A percentile compares a stretch with the other conserved stretches of the same genome.
phyloP scores from a whole-genome alignment of 2,797 vertebrate species.

The Hirundo rustica region DNA sequence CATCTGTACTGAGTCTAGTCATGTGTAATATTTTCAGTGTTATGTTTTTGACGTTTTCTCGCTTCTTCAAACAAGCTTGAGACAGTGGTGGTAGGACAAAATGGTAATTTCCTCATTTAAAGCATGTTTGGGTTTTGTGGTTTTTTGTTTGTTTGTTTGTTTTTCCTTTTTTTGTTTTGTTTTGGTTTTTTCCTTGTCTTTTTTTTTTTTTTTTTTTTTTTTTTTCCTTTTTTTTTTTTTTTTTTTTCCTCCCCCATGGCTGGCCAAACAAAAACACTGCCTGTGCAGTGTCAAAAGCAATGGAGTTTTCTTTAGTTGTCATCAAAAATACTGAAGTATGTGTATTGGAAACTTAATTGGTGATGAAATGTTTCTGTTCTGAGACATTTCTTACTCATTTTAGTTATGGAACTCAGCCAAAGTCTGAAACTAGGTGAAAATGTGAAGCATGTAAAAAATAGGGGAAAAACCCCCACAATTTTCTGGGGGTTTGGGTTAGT shows the following conservation, averaged over 20 bases:
- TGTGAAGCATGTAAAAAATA: conserved; percentile 2
- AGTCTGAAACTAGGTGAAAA: background rate
- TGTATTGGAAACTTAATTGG: background rate
- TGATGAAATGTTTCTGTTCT: conserved; percentile 18
- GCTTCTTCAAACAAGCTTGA: conserved; percentile 5
- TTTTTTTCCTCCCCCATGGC: background rate
- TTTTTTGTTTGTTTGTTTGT: too few relatives aligned
- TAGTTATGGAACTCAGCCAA: background rate
- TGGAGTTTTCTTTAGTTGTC: background rate
- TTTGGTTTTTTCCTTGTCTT: too few relatives aligned
- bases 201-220: too few relatives aligned
- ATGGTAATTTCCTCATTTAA: conserved; percentile 1
- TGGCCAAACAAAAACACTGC: background rate
- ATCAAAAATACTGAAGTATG: background rate
- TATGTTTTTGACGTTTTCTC: conserved; percentile 8
- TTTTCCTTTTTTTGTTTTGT: too few relatives aligned
- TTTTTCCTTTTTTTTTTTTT: too few relatives aligned
- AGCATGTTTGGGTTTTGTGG: background rate
- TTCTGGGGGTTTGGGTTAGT: background rate
- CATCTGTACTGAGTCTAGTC: conserved; percentile 12
- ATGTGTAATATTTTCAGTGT: conserved; percentile 23
- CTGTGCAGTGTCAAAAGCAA: background rate
- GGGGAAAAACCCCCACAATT: background rate
- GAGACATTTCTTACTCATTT: conserved; percentile 24
- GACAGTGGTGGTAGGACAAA: background rate